A percentile compares a stretch with the other conserved stretches of the same genome.
phyloP scores from a whole-genome alignment of 1,140 invertebrate species.

The Aradophagus sp. region DNA sequence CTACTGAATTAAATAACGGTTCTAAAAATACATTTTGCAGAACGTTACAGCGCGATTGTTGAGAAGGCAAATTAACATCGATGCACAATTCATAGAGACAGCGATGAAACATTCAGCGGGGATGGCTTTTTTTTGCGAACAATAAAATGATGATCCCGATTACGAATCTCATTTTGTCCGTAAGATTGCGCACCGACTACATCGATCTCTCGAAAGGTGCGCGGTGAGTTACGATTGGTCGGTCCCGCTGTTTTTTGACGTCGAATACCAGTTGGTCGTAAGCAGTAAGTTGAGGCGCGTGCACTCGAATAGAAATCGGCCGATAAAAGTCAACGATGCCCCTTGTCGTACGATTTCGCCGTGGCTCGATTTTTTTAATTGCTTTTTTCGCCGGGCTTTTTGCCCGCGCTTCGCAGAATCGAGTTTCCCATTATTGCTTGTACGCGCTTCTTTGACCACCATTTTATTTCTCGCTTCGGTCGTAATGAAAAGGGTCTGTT shows the following conservation, averaged over 20 bases:
- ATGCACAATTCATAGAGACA: too few species aligned
- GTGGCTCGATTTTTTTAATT: constrained; percentile 47
- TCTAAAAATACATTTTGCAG: too few species aligned
- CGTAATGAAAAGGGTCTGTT: constrained; percentile 31
- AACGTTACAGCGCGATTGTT: too few species aligned
- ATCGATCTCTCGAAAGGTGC: constrained; percentile 59
- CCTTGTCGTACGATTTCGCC: constrained; percentile 27
- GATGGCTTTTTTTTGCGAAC: neutral
- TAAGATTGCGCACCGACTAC: constrained; percentile 28
- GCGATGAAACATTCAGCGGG: too few species aligned
- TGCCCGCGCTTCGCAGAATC: constrained; percentile 38
- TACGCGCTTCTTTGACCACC: constrained; percentile 35
- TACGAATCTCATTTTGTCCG: constrained; percentile 11
- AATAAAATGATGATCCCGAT: constrained; percentile 7
- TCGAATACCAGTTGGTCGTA: constrained; percentile 41
- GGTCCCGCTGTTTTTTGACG: constrained; percentile 45
- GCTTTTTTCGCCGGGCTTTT: constrained; percentile 53
- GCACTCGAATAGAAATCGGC: constrained; percentile 50
- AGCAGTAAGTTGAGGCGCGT: constrained; percentile 32
- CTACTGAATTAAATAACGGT: too few species aligned
- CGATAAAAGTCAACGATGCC: constrained; percentile 38
- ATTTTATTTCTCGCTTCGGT: constrained; percentile 42
- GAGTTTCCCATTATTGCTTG: constrained; percentile 40
- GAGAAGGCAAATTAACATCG: too few species aligned
- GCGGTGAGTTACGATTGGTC: constrained; percentile 40